These are phyloP conservation scores for Dasysyrphus albostriatus DNA, from an alignment of 2,888 invertebrate species.

Conservation along the genomic window DNA sequence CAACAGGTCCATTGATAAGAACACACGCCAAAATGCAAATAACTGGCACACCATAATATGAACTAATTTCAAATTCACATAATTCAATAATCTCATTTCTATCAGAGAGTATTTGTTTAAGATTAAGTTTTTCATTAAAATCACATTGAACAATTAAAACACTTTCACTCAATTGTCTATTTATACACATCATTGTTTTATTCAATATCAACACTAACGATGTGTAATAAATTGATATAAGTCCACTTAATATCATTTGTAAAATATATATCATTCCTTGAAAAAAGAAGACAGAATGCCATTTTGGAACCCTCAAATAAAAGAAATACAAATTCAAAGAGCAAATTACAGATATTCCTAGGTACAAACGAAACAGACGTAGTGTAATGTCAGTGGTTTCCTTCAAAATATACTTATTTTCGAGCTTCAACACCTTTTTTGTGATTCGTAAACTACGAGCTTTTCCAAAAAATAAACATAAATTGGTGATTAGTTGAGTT, in stretches of 20 bases:
- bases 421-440: neutral
- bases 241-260: slow-evolving; percentile 4
- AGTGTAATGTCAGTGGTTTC: neutral
- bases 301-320: neutral
- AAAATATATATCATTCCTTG: neutral
- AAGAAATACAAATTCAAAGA: neutral
- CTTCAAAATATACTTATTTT: neutral
- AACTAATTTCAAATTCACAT: neutral
- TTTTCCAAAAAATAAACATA: slow-evolving; percentile 3
- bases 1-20: neutral
- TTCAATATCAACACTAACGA: neutral
- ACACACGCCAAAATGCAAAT: neutral
- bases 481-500: neutral
- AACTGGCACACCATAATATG: neutral
- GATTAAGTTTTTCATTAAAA: neutral
- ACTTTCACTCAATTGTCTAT: neutral
- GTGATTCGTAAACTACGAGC: neutral
- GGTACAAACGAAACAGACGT: neutral
- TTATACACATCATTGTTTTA: neutral
- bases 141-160: neutral
- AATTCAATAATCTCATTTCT: neutral
- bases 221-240: slow-evolving; percentile 14
- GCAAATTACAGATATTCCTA: neutral
- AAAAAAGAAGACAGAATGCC: neutral
- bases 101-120: neutral